Base-by-base conservation (phyloP, 2,888 invertebrate genomes). In the Tromatobia lineatoria region DNA sequence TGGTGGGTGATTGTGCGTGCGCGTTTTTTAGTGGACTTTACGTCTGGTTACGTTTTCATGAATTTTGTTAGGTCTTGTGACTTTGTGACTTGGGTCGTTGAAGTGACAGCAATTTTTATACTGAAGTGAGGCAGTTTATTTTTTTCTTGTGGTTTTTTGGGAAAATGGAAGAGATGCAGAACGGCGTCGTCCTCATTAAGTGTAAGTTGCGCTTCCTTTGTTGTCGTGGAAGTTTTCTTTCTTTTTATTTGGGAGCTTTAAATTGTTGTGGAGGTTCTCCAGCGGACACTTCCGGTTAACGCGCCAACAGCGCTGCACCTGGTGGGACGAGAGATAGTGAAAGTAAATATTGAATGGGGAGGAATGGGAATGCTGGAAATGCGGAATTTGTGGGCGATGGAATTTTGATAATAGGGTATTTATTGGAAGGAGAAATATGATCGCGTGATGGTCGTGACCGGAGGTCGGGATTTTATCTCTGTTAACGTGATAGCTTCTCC, bases 171-270 rank as follows among this genome's bases (percentile, higher is more conserved):
- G 96, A 96, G 93, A 95, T 95, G 94, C 95, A 95, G 94, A 96
- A 96, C 94, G 96, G 96, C 90, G 96, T 96, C 92, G 96, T 96
- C 90, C 95, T 96, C 94, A 96, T 96, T 92, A 96, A 96, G 95
- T 96, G 96, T 96, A 95, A 96, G 96, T 96, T 83, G 76, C 50
- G 38, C n/a, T 59, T 45, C 20, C 23, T 66, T 66, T 20, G 7
- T 20, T 20, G n/a, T 18, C 29, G 34, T 20, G 13, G 25, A 29
- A 38, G 15, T 11, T 47, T n/a, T 50, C 29, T 11, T 67, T 67
- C n/a, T n/a, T 25, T n/a, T n/a, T n/a, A n/a, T n/a, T 23, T 18
- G 11, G 34, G n/a, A 25, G 42, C 50, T 61, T 4, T 13, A 23
- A 38, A 42, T 59, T 67, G 23, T 61, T 71, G 2, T 77, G 3